These are phyloP conservation scores for Enteromius afrohamiltoni DNA, from an alignment of 2,797 vertebrate genomes.

Conservation along the genomic window DNA sequence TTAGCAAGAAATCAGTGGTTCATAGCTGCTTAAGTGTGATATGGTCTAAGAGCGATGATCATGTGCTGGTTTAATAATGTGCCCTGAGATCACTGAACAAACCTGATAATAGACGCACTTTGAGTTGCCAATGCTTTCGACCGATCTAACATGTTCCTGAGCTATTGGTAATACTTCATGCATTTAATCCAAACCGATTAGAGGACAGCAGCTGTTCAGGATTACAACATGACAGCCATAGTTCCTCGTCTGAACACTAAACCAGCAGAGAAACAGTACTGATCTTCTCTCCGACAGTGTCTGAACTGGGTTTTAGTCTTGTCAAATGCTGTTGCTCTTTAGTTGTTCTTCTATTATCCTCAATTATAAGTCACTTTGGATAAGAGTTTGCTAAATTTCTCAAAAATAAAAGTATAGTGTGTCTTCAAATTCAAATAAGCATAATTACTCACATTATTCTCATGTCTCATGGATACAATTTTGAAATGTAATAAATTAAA, in stretches of 20 bases:
- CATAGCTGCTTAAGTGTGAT: not conserved
- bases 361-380: too few species aligned
- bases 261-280: too few species aligned
- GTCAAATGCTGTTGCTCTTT: too few species aligned
- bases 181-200: conserved; percentile 49
- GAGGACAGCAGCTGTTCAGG: conserved; percentile 49
- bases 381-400: too few species aligned
- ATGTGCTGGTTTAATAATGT: not conserved
- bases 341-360: too few species aligned
- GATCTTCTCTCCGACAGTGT: not conserved
- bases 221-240: conserved; percentile 8
- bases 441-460: not conserved
- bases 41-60: not conserved
- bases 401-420: too few species aligned
- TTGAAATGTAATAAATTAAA: not conserved
- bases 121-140: not conserved
- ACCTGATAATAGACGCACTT: not conserved
- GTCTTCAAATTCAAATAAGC: not conserved
- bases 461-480: not conserved
- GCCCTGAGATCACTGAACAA: not conserved
- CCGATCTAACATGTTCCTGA: not conserved
- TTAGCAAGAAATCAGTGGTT: not conserved
- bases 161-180: conserved; percentile 14
- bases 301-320: not conserved
- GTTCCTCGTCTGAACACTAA: not conserved